Percentiles rank a stretch among this genome's conserved stretches.
phyloP scores from a whole-genome alignment of 2,888 invertebrate species.

The Chrysolina americana region DNA sequence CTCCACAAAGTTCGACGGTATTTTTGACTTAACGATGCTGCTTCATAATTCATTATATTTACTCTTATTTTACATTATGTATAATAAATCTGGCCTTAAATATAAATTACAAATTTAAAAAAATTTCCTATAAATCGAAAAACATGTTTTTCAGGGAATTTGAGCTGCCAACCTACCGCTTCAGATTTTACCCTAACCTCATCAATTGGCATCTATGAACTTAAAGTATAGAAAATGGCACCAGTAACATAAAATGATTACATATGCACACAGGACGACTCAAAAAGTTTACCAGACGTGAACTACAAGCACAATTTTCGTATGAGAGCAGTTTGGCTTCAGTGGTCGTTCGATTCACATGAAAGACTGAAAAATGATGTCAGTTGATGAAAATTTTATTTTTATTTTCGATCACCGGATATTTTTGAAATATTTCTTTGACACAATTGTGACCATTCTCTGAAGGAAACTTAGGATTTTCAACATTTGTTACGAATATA shows the following conservation, averaged over 20 bases:
- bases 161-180: conserved; percentile 60
- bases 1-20: conserved; percentile 49
- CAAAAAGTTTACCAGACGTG: conserved; percentile 11
- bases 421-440: too few species aligned
- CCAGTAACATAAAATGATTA: conserved; percentile 55
- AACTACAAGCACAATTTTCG: not conserved
- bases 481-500: too few species aligned
- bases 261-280: conserved; percentile 40
- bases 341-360: too few species aligned
- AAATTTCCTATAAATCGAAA: conserved; percentile 54
- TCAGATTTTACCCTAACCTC: conserved; percentile 48
- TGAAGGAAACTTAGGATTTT: too few species aligned
- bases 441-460: too few species aligned
- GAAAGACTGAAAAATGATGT: too few species aligned
- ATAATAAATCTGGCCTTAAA: conserved; percentile 64
- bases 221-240: conserved; percentile 54
- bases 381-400: too few species aligned
- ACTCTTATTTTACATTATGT: conserved; percentile 67
- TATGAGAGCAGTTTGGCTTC: too few species aligned
- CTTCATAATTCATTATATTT: conserved; percentile 52
- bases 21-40: conserved; percentile 51
- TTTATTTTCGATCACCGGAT: too few species aligned
- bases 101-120: conserved; percentile 63
- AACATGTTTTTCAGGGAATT: conserved; percentile 45
- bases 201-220: conserved; percentile 56